A percentile compares a stretch with the other conserved stretches of the same genome.
Evolutionary conservation across 2,888 invertebrate species (phyloP).

Genomic region (Pecten maximus): DNA sequence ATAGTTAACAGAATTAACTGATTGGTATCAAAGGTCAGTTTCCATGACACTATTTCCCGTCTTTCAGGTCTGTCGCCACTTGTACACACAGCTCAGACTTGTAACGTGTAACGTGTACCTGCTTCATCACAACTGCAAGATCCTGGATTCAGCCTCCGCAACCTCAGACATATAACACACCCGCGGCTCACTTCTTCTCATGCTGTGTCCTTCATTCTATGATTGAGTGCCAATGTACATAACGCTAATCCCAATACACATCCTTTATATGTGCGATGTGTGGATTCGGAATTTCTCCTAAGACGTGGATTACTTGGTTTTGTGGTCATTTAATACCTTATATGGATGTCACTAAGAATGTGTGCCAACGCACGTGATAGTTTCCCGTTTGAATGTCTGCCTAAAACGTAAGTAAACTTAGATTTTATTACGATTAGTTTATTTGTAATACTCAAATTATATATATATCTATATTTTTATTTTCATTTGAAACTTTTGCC

Average conservation of each 20-base stretch:
- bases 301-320: neutral
- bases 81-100: neutral
- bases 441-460: too few relatives aligned
- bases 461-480: too few relatives aligned
- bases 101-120: neutral
- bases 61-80: neutral
- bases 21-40: neutral
- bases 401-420: neutral
- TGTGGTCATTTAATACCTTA: neutral
- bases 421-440: neutral
- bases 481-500: too few relatives aligned
- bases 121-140: constrained; percentile 1
- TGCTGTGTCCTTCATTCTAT: neutral
- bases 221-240: neutral
- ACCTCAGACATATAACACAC: neutral
- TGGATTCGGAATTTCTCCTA: neutral
- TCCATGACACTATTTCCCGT: neutral
- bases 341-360: neutral
- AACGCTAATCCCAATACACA: neutral
- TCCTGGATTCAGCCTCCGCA: neutral
- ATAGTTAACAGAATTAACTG: neutral
- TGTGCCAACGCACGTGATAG: neutral
- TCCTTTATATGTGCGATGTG: neutral
- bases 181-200: neutral
- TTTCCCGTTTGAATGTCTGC: neutral